Evolutionary conservation across 2,113 vertebrate species (phyloP).

Genomic region (Dipodomys merriami): DNA sequence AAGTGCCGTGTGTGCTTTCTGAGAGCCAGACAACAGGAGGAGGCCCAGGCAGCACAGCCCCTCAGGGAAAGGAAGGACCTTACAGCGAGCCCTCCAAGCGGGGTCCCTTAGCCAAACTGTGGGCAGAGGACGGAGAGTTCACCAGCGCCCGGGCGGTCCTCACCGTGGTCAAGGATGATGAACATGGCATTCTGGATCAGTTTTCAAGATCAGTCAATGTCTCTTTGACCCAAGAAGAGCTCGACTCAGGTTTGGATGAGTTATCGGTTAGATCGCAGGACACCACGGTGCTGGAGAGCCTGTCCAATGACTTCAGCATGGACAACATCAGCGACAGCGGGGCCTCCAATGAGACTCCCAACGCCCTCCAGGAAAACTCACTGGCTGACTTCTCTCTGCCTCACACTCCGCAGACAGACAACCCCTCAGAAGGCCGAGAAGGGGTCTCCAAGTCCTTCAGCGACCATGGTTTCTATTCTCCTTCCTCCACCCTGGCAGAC

Average conservation of each 20-base stretch:
- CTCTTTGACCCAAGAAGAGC: slow-evolving; percentile 91
- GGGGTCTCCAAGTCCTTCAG: slow-evolving; percentile 86
- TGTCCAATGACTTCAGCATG: slow-evolving; percentile 95
- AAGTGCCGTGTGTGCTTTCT: slow-evolving; percentile 73
- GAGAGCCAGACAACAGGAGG: slow-evolving; percentile 72
- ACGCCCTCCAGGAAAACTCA: slow-evolving; percentile 89
- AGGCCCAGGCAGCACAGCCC: slow-evolving; percentile 37
- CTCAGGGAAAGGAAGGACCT: slow-evolving; percentile 75
- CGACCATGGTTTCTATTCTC: slow-evolving; percentile 84
- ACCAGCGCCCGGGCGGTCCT: slow-evolving; percentile 92
- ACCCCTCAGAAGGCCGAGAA: slow-evolving; percentile 88
- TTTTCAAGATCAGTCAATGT: slow-evolving; percentile 84
- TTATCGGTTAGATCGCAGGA: slow-evolving; percentile 96
- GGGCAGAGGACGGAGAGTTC: slow-evolving; percentile 92
- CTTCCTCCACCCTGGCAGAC: slow-evolving; percentile 80
- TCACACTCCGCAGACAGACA: slow-evolving; percentile 91
- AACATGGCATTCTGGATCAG: slow-evolving; percentile 88
- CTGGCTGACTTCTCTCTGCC: slow-evolving; percentile 89
- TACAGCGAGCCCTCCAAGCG: slow-evolving; percentile 83
- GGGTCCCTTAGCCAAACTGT: slow-evolving; percentile 85
- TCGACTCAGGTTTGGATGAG: slow-evolving; percentile 96
- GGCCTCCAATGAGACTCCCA: slow-evolving; percentile 92
- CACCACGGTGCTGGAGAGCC: slow-evolving; percentile 91
- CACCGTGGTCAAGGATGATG: slow-evolving; percentile 93
- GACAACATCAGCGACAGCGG: slow-evolving; percentile 96